Conservation (phyloP, 2,797 vertebrate species). For the Leptodactylus fallax region DNA sequence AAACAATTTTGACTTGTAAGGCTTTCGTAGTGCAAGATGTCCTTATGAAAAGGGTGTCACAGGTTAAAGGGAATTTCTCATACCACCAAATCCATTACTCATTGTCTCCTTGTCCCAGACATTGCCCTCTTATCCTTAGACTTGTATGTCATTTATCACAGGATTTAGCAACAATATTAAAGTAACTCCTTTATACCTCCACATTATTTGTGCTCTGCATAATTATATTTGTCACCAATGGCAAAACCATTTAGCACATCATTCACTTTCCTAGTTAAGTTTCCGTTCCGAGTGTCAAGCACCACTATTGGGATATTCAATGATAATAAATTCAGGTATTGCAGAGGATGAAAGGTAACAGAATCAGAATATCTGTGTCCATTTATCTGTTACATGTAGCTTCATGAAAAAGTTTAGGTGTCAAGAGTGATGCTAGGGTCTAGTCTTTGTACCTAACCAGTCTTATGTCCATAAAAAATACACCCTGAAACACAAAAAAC, state of each 20-base stretch:
- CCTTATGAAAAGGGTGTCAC: slow-evolving; percentile 69
- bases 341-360: background rate
- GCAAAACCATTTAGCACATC: slow-evolving; percentile 67
- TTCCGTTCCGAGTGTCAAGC: slow-evolving; percentile 55
- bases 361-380: background rate
- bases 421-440: background rate
- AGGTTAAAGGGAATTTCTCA: slow-evolving; percentile 67
- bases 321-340: background rate
- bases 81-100: slow-evolving; percentile 73
- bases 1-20: background rate
- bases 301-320: slow-evolving; percentile 7
- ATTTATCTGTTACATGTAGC: background rate
- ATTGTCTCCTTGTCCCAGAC: slow-evolving; percentile 74
- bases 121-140: slow-evolving; percentile 73
- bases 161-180: slow-evolving; percentile 73
- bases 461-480: too few relatives aligned
- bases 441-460: too few relatives aligned
- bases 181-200: slow-evolving; percentile 71
- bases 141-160: slow-evolving; percentile 78
- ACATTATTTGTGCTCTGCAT: slow-evolving; percentile 62
- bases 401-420: background rate
- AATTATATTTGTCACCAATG: slow-evolving; percentile 73
- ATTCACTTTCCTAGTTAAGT: slow-evolving; percentile 64
- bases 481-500: too few relatives aligned
- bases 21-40: slow-evolving; percentile 68